A percentile compares a stretch with the other conserved stretches of the same genome.
phyloP scores from a whole-genome alignment of 2,888 invertebrate genomes.

The Helicoverpa assulta region DNA sequence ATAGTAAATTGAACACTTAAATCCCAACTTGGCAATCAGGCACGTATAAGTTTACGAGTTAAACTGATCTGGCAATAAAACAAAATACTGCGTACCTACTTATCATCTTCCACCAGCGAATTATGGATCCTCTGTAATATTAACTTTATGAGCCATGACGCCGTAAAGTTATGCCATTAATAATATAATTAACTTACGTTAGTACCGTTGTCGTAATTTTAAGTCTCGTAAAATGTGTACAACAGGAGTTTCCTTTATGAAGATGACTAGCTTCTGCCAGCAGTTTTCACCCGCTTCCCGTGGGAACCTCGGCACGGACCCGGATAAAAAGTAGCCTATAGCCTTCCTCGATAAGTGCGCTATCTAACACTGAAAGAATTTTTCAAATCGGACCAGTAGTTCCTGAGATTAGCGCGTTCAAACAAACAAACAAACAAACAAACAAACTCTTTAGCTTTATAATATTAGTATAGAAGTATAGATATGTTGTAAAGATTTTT shows the following conservation, averaged over 20 bases:
- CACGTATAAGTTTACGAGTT: slow-evolving; percentile 1
- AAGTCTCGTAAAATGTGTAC: slow-evolving; percentile 32
- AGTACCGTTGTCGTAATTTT: slow-evolving; percentile 40
- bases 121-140: slow-evolving; percentile 54
- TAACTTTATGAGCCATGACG: slow-evolving; percentile 50
- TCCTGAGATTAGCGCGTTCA: too few species aligned
- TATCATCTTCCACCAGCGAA: slow-evolving; percentile 33
- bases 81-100: slow-evolving; percentile 26
- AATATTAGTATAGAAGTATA: too few species aligned
- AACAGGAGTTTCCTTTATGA: slow-evolving; percentile 25
- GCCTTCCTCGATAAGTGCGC: too few species aligned
- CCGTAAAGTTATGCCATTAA: slow-evolving; percentile 55
- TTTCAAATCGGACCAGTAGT: too few species aligned
- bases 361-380: too few species aligned
- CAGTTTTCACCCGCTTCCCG: too few species aligned
- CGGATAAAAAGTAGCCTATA: too few species aligned
- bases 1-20: not conserved
- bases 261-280: too few species aligned
- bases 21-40: not conserved
- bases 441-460: too few species aligned
- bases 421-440: too few species aligned
- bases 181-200: slow-evolving; percentile 57
- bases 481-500: slow-evolving; percentile 34
- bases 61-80: slow-evolving; percentile 37
- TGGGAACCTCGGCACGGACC: too few species aligned